Conservation (phyloP, 2,888 invertebrate genomes). For the Leptinotarsa tumamoca region DNA sequence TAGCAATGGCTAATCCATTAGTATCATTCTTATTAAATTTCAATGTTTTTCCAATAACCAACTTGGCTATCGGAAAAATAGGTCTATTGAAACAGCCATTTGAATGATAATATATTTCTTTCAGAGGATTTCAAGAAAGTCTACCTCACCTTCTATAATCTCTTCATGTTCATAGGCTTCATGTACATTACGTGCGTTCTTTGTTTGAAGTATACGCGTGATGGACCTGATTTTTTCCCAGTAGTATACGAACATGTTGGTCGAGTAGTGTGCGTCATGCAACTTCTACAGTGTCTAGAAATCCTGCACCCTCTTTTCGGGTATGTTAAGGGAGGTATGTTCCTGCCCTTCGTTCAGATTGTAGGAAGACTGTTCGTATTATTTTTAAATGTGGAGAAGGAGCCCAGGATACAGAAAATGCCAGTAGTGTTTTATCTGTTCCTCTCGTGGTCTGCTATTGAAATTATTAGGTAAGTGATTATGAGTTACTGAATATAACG, state of each 20-base stretch:
- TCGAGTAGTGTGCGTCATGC: conserved; percentile 82
- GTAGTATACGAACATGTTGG: conserved; percentile 82
- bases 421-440: conserved; percentile 92
- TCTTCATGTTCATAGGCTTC: conserved; percentile 90
- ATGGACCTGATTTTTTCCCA: conserved; percentile 78
- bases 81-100: not conserved
- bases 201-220: conserved; percentile 78
- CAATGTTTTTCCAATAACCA: no score
- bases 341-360: conserved; percentile 83
- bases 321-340: conserved; percentile 82
- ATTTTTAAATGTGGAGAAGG: conserved; percentile 85
- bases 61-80: no score
- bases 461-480: conserved; percentile 79
- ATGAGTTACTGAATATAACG: not conserved
- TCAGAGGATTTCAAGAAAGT: conserved; percentile 84
- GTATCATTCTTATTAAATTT: no score
- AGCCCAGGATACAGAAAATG: conserved; percentile 87
- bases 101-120: conserved; percentile 35
- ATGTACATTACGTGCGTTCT: conserved; percentile 81
- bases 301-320: conserved; percentile 91
- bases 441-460: conserved; percentile 83
- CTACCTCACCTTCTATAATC: conserved; percentile 88
- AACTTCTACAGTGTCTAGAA: conserved; percentile 86
- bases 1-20: no score
- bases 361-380: conserved; percentile 78